Percentiles rank a stretch among this genome's conserved stretches.
Evolutionary conservation across 2,888 invertebrate genomes (phyloP).

Genomic region (Standfussiana lucernea): DNA sequence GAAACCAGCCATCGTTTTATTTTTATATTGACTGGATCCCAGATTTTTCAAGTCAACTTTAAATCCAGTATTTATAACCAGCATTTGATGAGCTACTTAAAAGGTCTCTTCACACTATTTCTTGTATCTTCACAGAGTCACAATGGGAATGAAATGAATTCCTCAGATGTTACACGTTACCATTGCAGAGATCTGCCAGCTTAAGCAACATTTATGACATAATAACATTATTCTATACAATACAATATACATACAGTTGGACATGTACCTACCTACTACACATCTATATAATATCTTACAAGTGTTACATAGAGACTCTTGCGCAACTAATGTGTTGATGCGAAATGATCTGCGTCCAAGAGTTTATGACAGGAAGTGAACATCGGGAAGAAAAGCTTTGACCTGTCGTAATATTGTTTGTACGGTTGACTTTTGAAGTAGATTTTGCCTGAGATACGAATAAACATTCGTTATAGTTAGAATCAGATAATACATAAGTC

Average conservation of each 20-base stretch:
- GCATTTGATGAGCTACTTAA: background rate
- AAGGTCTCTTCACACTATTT: background rate
- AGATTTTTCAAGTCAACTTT: background rate
- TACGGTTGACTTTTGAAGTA: background rate
- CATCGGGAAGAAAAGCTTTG: conserved; percentile 14
- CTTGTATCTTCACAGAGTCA: background rate
- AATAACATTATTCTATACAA: conserved; percentile 18
- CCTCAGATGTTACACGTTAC: background rate
- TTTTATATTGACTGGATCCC: background rate
- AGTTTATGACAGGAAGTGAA: conserved; percentile 10
- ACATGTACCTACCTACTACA: conserved; percentile 1
- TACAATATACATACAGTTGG: conserved; percentile 5
- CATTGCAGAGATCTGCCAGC: background rate
- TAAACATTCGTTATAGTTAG: background rate
- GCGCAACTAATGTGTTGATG: conserved; percentile 40
- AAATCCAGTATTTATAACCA: background rate
- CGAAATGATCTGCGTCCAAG: conserved; percentile 14
- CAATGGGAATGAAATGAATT: conserved; percentile 11
- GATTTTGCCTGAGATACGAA: background rate
- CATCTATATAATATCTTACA: conserved; percentile 7
- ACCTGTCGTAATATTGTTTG: conserved; percentile 2
- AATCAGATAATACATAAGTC: background rate
- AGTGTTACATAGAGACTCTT: conserved; percentile 40
- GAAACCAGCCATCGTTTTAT: background rate
- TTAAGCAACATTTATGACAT: conserved; percentile 20